Conservation (phyloP, 2,888 invertebrate species). For the Hyposoter dolosus region DNA sequence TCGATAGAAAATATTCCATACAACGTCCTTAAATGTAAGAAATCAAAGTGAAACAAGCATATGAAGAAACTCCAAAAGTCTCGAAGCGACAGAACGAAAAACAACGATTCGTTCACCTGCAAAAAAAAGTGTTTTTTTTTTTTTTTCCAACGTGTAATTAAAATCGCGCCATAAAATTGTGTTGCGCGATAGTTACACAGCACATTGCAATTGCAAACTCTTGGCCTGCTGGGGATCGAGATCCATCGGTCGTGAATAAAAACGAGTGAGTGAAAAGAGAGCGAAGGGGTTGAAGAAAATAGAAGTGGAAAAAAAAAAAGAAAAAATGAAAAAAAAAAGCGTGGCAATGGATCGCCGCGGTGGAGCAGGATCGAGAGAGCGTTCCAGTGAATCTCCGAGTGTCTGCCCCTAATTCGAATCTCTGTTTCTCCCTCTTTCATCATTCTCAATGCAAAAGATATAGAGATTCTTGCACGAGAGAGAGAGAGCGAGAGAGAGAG, state of each 20-base stretch:
- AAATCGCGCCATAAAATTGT: neutral
- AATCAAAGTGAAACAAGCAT: too few species aligned
- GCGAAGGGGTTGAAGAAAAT: neutral
- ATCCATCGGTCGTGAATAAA: neutral
- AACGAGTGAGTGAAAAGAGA: neutral
- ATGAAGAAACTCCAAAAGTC: too few species aligned
- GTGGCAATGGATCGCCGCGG: constrained; percentile 48
- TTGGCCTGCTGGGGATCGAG: neutral
- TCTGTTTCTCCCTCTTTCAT: constrained; percentile 7
- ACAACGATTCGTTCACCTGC: too few species aligned
- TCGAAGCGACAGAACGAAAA: too few species aligned
- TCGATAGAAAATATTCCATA: too few species aligned
- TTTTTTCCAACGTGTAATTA: too few species aligned
- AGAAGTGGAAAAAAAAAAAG: neutral
- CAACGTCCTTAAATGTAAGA: too few species aligned
- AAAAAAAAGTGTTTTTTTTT: too few species aligned
- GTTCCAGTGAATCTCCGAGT: constrained; percentile 27
- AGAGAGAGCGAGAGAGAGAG: constrained; percentile 8
- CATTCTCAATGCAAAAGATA: constrained; percentile 30
- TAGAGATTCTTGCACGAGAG: constrained; percentile 45
- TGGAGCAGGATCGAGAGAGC: constrained; percentile 24
- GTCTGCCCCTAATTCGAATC: constrained; percentile 67
- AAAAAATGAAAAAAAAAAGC: neutral
- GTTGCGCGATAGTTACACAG: neutral
- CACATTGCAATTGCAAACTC: constrained; percentile 42